Conservation (phyloP, 92 coral and sea anemone species). For the Phenganax marumi region DNA sequence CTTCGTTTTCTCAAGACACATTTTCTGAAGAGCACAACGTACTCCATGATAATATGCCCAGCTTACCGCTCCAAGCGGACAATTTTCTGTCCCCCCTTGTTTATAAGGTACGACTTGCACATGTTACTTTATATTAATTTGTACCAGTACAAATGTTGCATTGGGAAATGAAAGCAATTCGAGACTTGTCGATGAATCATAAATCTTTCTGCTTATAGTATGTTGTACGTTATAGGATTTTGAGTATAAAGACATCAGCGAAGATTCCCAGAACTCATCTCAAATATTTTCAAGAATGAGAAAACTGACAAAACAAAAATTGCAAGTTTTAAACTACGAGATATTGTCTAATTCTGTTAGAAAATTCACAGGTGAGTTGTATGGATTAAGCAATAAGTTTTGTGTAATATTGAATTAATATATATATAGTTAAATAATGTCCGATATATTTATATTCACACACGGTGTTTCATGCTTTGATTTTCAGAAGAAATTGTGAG, state of each 20-base stretch:
- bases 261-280: slow-evolving; percentile 51
- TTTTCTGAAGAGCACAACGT: not conserved
- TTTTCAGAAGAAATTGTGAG: slow-evolving; percentile 7
- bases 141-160: not conserved
- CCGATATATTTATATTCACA: not conserved
- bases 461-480: not conserved
- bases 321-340: slow-evolving; percentile 53
- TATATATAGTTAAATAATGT: not conserved
- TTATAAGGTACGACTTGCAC: not conserved
- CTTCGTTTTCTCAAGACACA: not conserved
- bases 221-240: slow-evolving; percentile 13
- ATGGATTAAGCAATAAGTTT: not conserved
- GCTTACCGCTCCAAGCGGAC: not conserved
- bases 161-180: not conserved
- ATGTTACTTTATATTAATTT: too few relatives aligned
- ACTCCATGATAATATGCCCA: not conserved
- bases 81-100: slow-evolving; percentile 7
- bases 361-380: slow-evolving; percentile 69
- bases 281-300: slow-evolving; percentile 71
- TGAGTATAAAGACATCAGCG: slow-evolving; percentile 14
- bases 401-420: not conserved
- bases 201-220: not conserved
- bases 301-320: slow-evolving; percentile 58
- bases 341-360: slow-evolving; percentile 59
- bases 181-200: not conserved